phyloP scores from a whole-genome alignment of 2,888 invertebrate species.

The Eremobia ochroleuca region DNA sequence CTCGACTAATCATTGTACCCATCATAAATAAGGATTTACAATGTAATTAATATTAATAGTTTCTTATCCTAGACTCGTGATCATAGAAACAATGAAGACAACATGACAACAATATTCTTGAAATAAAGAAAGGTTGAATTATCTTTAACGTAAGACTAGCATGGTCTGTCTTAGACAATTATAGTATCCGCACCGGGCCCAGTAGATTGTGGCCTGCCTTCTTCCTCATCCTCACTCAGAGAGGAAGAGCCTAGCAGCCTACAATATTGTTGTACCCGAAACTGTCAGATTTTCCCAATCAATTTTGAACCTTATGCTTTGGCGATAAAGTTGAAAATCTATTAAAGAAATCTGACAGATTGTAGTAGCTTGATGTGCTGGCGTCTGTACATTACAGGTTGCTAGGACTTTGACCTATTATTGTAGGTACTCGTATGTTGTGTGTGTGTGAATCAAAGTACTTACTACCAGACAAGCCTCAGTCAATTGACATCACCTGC shows the following conservation, averaged over 20 bases:
- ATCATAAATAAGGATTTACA: constrained; percentile 3
- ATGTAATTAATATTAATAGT: constrained; percentile 32
- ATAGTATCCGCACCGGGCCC: background rate
- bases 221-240: background rate
- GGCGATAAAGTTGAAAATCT: no score
- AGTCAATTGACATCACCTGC: no score
- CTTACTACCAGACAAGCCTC: no score
- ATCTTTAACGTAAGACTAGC: background rate
- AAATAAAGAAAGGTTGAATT: constrained; percentile 1
- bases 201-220: background rate
- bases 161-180: background rate
- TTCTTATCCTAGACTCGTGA: no score
- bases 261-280: background rate
- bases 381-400: background rate
- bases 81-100: constrained; percentile 25
- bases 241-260: background rate
- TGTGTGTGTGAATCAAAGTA: no score
- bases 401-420: background rate
- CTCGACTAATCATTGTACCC: constrained; percentile 30
- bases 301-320: no score
- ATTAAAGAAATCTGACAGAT: no score
- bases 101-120: constrained; percentile 11
- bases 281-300: no score
- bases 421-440: no score
- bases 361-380: no score